phyloP scores from a whole-genome alignment of 1,140 invertebrate genomes.

The Drosophila repletoides region DNA sequence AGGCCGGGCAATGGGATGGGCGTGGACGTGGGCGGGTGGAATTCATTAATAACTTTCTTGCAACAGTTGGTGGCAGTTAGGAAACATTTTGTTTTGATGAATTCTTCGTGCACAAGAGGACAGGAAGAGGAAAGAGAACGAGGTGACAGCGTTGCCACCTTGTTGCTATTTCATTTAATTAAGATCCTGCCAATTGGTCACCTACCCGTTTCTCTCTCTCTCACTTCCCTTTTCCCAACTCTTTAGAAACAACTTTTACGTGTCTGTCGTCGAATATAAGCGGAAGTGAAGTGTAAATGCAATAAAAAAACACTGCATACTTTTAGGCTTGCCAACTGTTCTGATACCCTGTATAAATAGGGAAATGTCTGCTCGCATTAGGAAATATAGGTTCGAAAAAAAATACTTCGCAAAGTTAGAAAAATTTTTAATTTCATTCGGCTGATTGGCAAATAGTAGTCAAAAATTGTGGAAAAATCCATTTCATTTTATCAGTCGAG shows the following conservation, averaged over 20 bases:
- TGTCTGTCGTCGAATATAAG: no score
- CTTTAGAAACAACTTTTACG: no score
- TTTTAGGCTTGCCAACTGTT: neutral
- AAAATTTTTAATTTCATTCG: no score
- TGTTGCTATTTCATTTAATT: slow-evolving; percentile 24
- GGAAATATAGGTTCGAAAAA: no score
- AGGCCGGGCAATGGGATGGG: neutral
- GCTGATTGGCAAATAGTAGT: no score
- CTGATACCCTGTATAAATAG: no score
- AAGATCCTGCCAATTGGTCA: slow-evolving; percentile 4
- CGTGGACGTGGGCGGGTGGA: neutral
- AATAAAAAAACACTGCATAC: slow-evolving; percentile 1
- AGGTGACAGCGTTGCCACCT: slow-evolving; percentile 12
- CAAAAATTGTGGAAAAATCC: no score
- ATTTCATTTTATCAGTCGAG: no score
- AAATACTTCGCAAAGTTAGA: no score
- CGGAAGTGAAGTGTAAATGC: neutral
- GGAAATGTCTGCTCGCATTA: no score
- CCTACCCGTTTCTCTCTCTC: neutral
- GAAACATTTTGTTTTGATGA: slow-evolving; percentile 34
- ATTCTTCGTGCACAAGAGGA: neutral
- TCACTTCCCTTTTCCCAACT: neutral
- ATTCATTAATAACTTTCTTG: slow-evolving; percentile 33
- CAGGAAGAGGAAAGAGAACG: no score
- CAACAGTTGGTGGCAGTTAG: slow-evolving; percentile 14